These are phyloP conservation scores for Chaenogobius annularis DNA, from an alignment of 2,113 vertebrate species.

Conservation along the genomic window DNA sequence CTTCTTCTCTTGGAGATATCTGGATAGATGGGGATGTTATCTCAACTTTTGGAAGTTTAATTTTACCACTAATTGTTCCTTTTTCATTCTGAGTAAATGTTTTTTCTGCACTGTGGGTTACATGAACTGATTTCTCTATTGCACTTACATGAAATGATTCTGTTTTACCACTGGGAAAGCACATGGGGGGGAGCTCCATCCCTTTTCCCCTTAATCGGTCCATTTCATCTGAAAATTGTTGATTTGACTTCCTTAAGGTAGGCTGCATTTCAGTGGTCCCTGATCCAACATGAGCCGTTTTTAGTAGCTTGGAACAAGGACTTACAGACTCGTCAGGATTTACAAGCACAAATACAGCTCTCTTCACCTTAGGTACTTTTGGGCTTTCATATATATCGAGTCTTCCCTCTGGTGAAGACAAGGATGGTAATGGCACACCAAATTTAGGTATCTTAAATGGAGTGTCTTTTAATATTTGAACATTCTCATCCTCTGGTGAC, in stretches of 20 bases:
- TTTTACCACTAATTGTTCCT: constrained; percentile 67
- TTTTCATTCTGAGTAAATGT: constrained; percentile 57
- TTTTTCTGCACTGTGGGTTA: constrained; percentile 56
- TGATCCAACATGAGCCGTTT: constrained; percentile 29
- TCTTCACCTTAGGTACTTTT: constrained; percentile 74
- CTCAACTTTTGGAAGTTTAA: constrained; percentile 81
- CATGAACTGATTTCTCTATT: constrained; percentile 28
- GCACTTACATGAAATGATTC: constrained; percentile 48
- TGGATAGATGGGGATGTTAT: constrained; percentile 77
- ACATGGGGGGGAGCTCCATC: constrained; percentile 75
- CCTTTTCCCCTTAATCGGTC: constrained; percentile 46
- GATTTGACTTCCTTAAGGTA: constrained; percentile 66
- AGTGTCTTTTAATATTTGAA: constrained; percentile 38
- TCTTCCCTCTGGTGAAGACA: constrained; percentile 52
- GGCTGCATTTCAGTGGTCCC: constrained; percentile 73
- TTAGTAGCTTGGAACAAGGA: constrained; percentile 18
- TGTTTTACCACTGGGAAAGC: constrained; percentile 68
- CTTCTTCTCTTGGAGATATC: constrained; percentile 30
- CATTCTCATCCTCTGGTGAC: constrained; percentile 49
- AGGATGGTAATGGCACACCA: constrained; percentile 73
- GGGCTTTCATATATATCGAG: constrained; percentile 64
- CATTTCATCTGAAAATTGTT: constrained; percentile 37
- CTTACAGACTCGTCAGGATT: constrained; percentile 51
- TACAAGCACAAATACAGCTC: constrained; percentile 75
- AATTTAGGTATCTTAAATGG: constrained; percentile 82